phyloP scores from a whole-genome alignment of 1,140 invertebrate genomes.

The Drusus annulatus region DNA sequence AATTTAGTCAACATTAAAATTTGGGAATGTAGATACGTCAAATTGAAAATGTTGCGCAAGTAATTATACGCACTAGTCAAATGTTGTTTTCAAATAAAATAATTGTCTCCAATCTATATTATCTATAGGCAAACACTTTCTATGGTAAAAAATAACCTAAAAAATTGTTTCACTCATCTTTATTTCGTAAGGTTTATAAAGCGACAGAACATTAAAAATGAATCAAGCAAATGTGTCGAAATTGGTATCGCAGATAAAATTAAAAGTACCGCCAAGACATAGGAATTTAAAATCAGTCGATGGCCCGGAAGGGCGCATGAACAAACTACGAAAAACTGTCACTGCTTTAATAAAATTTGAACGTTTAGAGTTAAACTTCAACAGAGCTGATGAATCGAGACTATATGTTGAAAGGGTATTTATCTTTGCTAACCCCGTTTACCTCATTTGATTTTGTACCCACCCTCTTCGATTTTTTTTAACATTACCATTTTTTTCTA shows the following conservation, averaged over 20 bases:
- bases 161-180: not conserved
- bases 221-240: slow-evolving; percentile 84
- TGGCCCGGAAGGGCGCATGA: slow-evolving; percentile 83
- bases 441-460: not conserved
- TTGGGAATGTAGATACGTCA: too few relatives aligned
- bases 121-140: not conserved
- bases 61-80: too few relatives aligned
- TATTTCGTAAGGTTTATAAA: not conserved
- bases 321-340: slow-evolving; percentile 85
- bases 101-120: not conserved
- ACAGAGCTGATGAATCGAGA: slow-evolving; percentile 85
- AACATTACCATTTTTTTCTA: slow-evolving; percentile 66
- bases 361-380: slow-evolving; percentile 86
- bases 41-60: too few relatives aligned
- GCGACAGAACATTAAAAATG: slow-evolving; percentile 67
- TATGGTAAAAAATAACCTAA: slow-evolving; percentile 13
- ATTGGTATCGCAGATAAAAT: slow-evolving; percentile 81
- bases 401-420: slow-evolving; percentile 88
- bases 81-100: too few relatives aligned
- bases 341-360: slow-evolving; percentile 91
- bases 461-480: not conserved
- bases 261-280: slow-evolving; percentile 74
- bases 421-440: not conserved
- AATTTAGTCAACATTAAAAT: too few relatives aligned
- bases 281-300: slow-evolving; percentile 76